A percentile compares a stretch with the other conserved stretches of the same genome.
Evolutionary conservation across 2,888 invertebrate genomes (phyloP).

Genomic region (Drosophila incognita): DNA sequence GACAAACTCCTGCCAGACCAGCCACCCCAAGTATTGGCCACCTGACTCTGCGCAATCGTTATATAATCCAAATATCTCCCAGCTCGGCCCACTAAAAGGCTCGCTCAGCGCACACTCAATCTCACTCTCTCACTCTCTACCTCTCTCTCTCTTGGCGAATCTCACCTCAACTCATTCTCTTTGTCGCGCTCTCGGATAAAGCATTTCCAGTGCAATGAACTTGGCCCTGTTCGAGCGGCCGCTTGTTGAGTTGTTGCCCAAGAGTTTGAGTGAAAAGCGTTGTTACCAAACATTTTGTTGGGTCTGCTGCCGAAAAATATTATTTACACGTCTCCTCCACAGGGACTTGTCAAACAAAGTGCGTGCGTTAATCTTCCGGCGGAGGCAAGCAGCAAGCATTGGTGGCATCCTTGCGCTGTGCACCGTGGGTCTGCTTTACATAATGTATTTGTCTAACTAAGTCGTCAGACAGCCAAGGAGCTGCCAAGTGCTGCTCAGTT

Average conservation of each 20-base stretch:
- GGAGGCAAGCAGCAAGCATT: background rate
- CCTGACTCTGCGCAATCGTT: constrained; percentile 62
- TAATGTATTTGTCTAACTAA: constrained; percentile 5
- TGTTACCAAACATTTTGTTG: background rate
- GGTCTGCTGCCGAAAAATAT: constrained; percentile 26
- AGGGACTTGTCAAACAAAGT: constrained; percentile 60
- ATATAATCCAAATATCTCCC: constrained; percentile 55
- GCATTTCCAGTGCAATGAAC: constrained; percentile 66
- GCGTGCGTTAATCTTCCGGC: constrained; percentile 68
- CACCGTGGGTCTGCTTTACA: constrained; percentile 50
- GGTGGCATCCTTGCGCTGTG: constrained; percentile 17
- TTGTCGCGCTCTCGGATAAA: background rate
- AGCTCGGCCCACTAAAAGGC: constrained; percentile 20
- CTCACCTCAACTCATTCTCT: constrained; percentile 1
- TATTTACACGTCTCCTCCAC: constrained; percentile 34
- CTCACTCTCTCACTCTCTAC: constrained; percentile 12
- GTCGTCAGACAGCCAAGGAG: background rate
- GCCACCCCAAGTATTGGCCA: constrained; percentile 21
- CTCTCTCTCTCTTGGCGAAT: constrained; percentile 1
- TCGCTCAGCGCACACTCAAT: background rate
- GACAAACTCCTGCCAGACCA: constrained; percentile 12
- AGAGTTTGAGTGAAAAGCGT: constrained; percentile 61
- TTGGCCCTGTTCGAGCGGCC: constrained; percentile 47
- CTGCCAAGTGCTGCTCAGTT: background rate
- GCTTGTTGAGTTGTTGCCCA: constrained; percentile 19